Evolutionary conservation across 1,140 invertebrate species (phyloP), one percentile per base, ranked within the genome.

Genomic region (Berghia stephanieae): DNA sequence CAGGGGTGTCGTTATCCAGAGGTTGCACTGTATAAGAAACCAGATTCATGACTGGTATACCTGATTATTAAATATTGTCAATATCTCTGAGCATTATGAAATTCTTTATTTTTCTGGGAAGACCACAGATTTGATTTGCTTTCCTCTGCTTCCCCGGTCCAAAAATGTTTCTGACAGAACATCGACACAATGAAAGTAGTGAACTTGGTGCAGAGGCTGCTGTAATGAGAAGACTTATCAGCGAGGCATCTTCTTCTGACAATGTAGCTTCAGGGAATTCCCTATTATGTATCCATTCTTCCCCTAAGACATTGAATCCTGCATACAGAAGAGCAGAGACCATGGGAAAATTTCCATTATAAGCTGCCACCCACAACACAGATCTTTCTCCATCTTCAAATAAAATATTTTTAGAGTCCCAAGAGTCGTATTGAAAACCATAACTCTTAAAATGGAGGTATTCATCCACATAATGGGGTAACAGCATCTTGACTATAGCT

Each of bases 371-470:
- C 80, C 81, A 86, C 36, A 87, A 57, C 21, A 83, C 81, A 1
- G 85, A 78, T 13, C 74, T 69, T 0, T 82, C 81, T 8, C 60
- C 21, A 0, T 75, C 43, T 57, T 84, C 86, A 6, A 85, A 63
- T 38, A 68, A 66, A 4, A 80, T 71, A 18, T 81, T 81, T 10
- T 79, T 75, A 55, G 79, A 72, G 10, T 77, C 69, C 16, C 83
- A 82, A 4, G 81, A 60, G 76, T 84, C 82, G 55, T 87, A 85
- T 42, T 84, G 73, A 13, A 83, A 83, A 21, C 86, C 86, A n/a
- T 76, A 52, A 42, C 80, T 82, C 21, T 40, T 0, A 1, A 81
- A 73, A 34, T 85, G 83, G 74, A 87, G 46, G 3, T 60, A 18
- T 21, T 44, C 4, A 27, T 73, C 71, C 5, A 86, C 85, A 82